Evolutionary conservation across 2,113 vertebrate species (phyloP).

Genomic region (Silurus meridionalis): DNA sequence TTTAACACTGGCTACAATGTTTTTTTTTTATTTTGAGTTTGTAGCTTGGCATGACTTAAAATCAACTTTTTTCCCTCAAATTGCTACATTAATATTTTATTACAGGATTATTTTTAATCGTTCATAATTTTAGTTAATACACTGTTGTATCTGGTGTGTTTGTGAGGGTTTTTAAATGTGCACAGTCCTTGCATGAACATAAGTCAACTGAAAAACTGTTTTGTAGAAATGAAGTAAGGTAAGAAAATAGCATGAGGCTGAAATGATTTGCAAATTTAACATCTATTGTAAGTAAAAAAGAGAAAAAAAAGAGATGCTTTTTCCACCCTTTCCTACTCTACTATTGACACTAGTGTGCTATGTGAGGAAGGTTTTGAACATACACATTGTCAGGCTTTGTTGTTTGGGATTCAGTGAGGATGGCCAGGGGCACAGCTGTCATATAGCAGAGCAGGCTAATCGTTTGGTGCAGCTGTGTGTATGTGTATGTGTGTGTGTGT

Average conservation of each 20-base stretch:
- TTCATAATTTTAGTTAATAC: not conserved
- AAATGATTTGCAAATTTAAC: not conserved
- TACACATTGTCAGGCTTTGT: constrained; percentile 30
- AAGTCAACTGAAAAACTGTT: not conserved
- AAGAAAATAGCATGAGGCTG: not conserved
- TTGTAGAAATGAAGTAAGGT: not conserved
- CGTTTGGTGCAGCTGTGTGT: constrained; percentile 41
- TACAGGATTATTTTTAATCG: not conserved
- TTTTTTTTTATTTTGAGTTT: not conserved
- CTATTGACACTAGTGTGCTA: not conserved
- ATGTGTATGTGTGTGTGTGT: constrained; percentile 21
- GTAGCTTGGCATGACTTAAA: not conserved
- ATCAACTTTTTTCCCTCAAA: not conserved
- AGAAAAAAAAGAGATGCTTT: not conserved
- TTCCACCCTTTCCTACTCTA: not conserved
- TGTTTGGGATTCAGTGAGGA: constrained; percentile 22
- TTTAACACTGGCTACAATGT: not conserved
- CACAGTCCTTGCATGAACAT: not conserved
- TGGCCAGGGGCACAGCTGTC: constrained; percentile 46
- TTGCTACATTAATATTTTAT: not conserved
- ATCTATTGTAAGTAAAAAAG: not conserved
- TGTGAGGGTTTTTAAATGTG: not conserved
- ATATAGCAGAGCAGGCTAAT: constrained; percentile 38
- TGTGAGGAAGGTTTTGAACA: not conserved
- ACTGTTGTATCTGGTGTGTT: not conserved